These are phyloP conservation scores for Neoascia interrupta DNA, from an alignment of 2,888 invertebrate species.

Conservation along the genomic window DNA sequence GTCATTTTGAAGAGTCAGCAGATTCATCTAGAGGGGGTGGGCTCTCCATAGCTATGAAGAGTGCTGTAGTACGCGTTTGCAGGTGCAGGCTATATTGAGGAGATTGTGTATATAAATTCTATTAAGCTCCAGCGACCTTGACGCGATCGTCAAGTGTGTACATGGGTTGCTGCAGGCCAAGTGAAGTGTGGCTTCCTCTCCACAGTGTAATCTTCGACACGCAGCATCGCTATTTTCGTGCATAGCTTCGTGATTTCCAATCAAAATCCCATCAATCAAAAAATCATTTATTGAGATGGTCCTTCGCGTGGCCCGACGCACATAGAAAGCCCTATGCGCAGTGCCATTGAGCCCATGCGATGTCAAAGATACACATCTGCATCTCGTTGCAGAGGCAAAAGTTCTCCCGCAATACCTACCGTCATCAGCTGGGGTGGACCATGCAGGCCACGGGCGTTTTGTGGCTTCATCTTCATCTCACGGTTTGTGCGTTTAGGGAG, in stretches of 20 bases:
- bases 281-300: constrained; percentile 47
- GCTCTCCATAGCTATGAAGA: constrained; percentile 12
- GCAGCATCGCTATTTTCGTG: constrained; percentile 50
- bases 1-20: constrained; percentile 52
- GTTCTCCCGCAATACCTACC: constrained; percentile 9
- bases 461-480: constrained; percentile 5
- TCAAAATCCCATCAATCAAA: constrained; percentile 67
- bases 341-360: constrained; percentile 23
- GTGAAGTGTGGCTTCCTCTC: constrained; percentile 22
- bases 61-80: constrained; percentile 19
- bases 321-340: constrained; percentile 20
- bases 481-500: background rate
- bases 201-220: constrained; percentile 44
- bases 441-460: constrained; percentile 49
- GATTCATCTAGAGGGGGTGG: constrained; percentile 18
- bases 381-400: background rate
- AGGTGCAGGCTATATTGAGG: background rate
- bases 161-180: constrained; percentile 16
- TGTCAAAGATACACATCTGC: constrained; percentile 40
- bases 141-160: too few species aligned
- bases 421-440: constrained; percentile 48
- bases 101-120: constrained; percentile 22
- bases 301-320: background rate
- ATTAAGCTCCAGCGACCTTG: constrained; percentile 51
- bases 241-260: constrained; percentile 39